These are phyloP conservation scores for Apistogramma diplotaenia DNA, from an alignment of 2,113 vertebrate species.

Conservation along the genomic window DNA sequence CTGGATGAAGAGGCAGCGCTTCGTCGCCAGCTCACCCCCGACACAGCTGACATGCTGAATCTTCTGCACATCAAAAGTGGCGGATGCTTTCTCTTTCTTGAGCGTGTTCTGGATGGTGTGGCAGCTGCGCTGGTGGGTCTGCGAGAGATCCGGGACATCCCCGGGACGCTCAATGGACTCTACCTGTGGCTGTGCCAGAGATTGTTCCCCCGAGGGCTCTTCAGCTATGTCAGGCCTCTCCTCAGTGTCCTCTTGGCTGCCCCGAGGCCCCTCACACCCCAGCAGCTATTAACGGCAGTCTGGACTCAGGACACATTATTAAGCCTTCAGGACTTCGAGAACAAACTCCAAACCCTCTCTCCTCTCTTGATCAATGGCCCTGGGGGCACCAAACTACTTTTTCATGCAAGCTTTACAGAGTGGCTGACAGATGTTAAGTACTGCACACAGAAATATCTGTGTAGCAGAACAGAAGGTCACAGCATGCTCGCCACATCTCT, in stretches of 20 bases:
- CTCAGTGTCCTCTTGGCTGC: constrained; percentile 78
- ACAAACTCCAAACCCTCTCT: constrained; percentile 66
- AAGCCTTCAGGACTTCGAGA: constrained; percentile 68
- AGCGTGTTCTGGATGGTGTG: constrained; percentile 81
- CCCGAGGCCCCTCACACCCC: constrained; percentile 62
- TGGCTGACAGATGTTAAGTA: constrained; percentile 84
- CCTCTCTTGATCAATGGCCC: constrained; percentile 71
- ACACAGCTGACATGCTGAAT: constrained; percentile 82
- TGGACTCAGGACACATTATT: constrained; percentile 69
- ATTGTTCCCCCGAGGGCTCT: constrained; percentile 77
- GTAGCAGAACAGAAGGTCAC: constrained; percentile 76
- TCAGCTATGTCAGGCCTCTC: constrained; percentile 71
- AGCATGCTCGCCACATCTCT: constrained; percentile 79
- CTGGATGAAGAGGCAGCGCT: constrained; percentile 76
- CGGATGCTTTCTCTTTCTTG: constrained; percentile 83
- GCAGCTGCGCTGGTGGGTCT: constrained; percentile 71
- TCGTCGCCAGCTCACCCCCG: constrained; percentile 78
- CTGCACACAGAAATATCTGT: constrained; percentile 82
- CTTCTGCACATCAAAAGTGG: constrained; percentile 85
- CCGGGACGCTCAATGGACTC: constrained; percentile 82
- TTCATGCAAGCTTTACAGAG: constrained; percentile 83
- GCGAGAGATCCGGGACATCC: constrained; percentile 81
- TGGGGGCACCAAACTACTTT: constrained; percentile 69
- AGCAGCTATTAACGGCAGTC: constrained; percentile 67
- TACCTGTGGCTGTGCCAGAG: constrained; percentile 86